Evolutionary conservation across 1,140 invertebrate genomes (phyloP).

Genomic region (Olivierus martensii): DNA sequence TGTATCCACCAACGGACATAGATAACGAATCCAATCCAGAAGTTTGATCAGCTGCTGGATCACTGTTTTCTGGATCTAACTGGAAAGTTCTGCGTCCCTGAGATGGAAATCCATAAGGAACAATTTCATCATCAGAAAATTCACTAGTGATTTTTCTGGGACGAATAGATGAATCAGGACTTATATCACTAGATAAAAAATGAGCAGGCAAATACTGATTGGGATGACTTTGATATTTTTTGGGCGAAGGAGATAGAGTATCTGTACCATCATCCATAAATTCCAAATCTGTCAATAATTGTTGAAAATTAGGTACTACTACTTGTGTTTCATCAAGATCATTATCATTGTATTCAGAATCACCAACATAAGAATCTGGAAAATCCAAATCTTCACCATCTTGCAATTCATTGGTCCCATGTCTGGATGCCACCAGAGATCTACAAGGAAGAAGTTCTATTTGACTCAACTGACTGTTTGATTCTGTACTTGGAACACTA

Average conservation of each 20-base stretch:
- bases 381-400: not conserved
- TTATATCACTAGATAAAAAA: conserved; percentile 3
- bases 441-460: conserved; percentile 8
- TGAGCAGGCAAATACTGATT: conserved; percentile 62
- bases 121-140: conserved; percentile 6
- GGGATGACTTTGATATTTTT: conserved; percentile 62
- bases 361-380: not conserved
- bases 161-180: not conserved
- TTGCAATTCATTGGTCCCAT: not conserved
- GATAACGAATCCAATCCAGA: not conserved
- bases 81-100: conserved; percentile 5
- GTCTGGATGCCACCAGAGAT: not conserved
- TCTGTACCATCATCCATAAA: not conserved
- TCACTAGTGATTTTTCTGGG: too few relatives aligned
- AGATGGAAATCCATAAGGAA: conserved; percentile 11
- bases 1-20: conserved; percentile 6
- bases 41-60: conserved; percentile 5
- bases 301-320: not conserved
- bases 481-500: conserved; percentile 16
- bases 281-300: conserved; percentile 4
- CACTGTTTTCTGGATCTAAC: conserved; percentile 9
- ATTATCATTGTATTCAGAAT: not conserved
- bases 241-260: conserved; percentile 30
- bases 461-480: conserved; percentile 11
- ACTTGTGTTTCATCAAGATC: not conserved